Conservation (phyloP, 1,140 invertebrate genomes). For the Helicoverpa zea region DNA sequence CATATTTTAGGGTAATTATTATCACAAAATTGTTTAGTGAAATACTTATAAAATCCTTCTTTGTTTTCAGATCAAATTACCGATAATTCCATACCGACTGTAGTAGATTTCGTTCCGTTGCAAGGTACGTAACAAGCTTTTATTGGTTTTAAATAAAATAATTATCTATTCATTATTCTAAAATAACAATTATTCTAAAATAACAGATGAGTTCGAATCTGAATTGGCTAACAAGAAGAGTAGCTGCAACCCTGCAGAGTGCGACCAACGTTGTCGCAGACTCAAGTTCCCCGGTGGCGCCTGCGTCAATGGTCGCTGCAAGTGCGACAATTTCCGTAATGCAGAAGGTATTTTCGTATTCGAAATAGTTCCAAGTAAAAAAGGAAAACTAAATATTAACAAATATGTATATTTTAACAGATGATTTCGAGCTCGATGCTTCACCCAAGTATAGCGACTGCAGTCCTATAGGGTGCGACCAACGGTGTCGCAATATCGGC, state of each 20-base stretch:
- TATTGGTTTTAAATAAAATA: too few relatives aligned
- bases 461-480: constrained; percentile 51
- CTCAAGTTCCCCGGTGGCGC: constrained; percentile 60
- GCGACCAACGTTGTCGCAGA: constrained; percentile 58
- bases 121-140: too few relatives aligned
- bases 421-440: too few relatives aligned
- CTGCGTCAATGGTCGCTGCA: constrained; percentile 60
- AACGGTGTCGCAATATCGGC: constrained; percentile 58
- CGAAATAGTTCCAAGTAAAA: background rate
- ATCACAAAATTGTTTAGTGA: too few relatives aligned
- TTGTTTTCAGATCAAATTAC: too few relatives aligned
- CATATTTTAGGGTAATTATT: too few relatives aligned
- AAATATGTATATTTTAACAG: too few relatives aligned
- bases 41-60: too few relatives aligned
- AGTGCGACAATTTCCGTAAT: constrained; percentile 53
- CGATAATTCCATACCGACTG: background rate
- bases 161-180: background rate
- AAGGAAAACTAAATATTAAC: too few relatives aligned
- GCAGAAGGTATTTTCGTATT: background rate
- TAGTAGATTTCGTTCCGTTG: background rate
- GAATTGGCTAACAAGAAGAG: background rate
- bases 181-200: background rate
- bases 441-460: background rate
- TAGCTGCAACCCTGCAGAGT: constrained; percentile 27
- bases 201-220: background rate